phyloP scores from a whole-genome alignment of 2,797 vertebrate genomes.

The Halcyon leucocephala region DNA sequence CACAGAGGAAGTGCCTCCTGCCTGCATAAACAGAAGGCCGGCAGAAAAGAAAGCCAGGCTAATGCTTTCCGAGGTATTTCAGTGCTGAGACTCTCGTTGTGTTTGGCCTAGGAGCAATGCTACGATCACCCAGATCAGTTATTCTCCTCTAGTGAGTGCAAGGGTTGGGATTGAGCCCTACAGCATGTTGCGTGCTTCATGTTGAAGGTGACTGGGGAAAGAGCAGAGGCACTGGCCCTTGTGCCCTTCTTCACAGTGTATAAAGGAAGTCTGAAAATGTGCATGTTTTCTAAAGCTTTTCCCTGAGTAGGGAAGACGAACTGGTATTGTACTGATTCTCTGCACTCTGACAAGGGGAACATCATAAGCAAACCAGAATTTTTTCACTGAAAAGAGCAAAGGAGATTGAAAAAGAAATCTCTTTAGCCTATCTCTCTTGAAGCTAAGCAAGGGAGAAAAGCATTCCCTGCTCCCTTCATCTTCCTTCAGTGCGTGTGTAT shows the following conservation, averaged over 20 bases:
- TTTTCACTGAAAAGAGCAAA: not conserved
- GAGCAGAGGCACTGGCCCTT: not conserved
- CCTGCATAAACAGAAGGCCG: not conserved
- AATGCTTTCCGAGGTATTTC: not conserved
- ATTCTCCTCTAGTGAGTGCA: not conserved
- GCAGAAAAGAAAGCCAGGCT: slow-evolving; percentile 14
- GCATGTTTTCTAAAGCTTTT: not conserved
- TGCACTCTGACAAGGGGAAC: not conserved
- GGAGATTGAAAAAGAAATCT: not conserved
- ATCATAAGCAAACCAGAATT: not conserved
- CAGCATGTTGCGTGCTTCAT: not conserved
- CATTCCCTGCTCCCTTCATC: not conserved
- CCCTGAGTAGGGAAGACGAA: not conserved
- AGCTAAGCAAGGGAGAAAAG: not conserved
- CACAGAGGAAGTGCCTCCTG: slow-evolving; percentile 38
- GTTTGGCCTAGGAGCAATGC: slow-evolving; percentile 11
- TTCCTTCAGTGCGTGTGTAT: not conserved
- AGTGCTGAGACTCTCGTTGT: not conserved
- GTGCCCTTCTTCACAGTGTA: not conserved
- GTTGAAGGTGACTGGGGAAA: not conserved
- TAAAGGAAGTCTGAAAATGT: not conserved
- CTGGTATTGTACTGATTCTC: not conserved
- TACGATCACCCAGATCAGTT: not conserved
- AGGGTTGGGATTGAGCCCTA: not conserved
- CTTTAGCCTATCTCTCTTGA: not conserved